These are phyloP conservation scores for Hemaris fuciformis DNA, from an alignment of 2,888 invertebrate genomes.

Conservation along the genomic window DNA sequence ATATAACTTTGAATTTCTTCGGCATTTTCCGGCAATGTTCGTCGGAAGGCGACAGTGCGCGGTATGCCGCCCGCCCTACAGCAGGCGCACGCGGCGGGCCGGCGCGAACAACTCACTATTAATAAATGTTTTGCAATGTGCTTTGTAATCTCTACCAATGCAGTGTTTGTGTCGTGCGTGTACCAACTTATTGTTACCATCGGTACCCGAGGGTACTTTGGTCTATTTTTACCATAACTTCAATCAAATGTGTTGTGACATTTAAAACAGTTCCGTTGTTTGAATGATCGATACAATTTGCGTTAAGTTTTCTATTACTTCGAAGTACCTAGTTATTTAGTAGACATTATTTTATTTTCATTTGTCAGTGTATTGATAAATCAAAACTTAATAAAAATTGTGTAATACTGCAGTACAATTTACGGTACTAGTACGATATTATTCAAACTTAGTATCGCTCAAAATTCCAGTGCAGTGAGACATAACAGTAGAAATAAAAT, in stretches of 20 bases:
- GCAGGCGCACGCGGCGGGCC: constrained; percentile 61
- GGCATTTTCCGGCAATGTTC: constrained; percentile 49
- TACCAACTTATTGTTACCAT: neutral
- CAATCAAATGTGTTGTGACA: constrained; percentile 24
- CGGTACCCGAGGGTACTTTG: neutral
- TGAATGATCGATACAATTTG: constrained; percentile 9
- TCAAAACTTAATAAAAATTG: neutral
- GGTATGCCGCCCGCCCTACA: constrained; percentile 67
- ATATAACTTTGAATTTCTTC: constrained; percentile 65
- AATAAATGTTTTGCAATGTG: neutral
- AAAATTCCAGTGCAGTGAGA: neutral
- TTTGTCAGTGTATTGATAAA: neutral
- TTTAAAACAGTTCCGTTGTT: constrained; percentile 28
- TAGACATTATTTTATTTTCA: too few relatives aligned
- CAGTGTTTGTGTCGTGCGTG: neutral
- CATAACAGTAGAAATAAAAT: neutral
- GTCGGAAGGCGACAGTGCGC: constrained; percentile 51
- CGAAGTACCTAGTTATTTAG: too few relatives aligned
- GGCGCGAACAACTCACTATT: constrained; percentile 38
- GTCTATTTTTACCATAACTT: constrained; percentile 7
- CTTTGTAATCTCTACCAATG: neutral
- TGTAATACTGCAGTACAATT: neutral
- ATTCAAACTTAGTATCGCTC: neutral
- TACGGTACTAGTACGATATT: neutral
- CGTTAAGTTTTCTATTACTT: neutral